Evolutionary conservation across 2,797 vertebrate species (phyloP).

Genomic region (Anniella stebbinsi): DNA sequence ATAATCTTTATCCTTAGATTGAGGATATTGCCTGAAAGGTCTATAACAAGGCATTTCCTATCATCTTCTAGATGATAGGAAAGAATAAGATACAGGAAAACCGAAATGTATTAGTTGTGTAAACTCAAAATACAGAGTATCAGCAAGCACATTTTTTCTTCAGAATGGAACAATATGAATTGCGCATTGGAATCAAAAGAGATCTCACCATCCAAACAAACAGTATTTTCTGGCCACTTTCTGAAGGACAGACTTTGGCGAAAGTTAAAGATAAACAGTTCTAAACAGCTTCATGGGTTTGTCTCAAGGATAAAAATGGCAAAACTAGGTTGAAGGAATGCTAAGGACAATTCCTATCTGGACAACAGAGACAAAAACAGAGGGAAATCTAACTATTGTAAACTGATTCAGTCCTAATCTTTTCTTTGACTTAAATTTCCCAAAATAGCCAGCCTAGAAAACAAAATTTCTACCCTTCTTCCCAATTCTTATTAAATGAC

Average conservation of each 20-base stretch:
- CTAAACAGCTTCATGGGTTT: background rate
- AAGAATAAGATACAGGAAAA: background rate
- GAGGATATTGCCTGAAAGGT: background rate
- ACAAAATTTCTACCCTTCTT: slow-evolving; percentile 6
- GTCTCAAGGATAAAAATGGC: slow-evolving; percentile 26
- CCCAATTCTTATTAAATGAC: slow-evolving; percentile 43
- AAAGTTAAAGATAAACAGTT: background rate
- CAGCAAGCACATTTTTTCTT: background rate
- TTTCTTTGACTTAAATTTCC: slow-evolving; percentile 12
- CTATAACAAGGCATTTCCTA: background rate
- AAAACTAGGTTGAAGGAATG: background rate
- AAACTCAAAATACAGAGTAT: background rate
- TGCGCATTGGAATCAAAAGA: background rate
- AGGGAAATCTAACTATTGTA: background rate
- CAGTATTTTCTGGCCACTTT: background rate
- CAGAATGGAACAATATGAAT: background rate
- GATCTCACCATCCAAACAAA: background rate
- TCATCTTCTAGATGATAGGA: slow-evolving; percentile 13
- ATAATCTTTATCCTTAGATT: background rate
- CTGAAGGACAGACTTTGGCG: slow-evolving; percentile 2
- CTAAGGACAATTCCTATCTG: background rate
- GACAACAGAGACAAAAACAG: slow-evolving; percentile 3
- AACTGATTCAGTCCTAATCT: background rate
- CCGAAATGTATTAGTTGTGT: background rate
- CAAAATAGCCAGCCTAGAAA: slow-evolving; percentile 6